These are phyloP conservation scores for Andrena praecox DNA, from an alignment of 2,888 invertebrate genomes.

Conservation along the genomic window DNA sequence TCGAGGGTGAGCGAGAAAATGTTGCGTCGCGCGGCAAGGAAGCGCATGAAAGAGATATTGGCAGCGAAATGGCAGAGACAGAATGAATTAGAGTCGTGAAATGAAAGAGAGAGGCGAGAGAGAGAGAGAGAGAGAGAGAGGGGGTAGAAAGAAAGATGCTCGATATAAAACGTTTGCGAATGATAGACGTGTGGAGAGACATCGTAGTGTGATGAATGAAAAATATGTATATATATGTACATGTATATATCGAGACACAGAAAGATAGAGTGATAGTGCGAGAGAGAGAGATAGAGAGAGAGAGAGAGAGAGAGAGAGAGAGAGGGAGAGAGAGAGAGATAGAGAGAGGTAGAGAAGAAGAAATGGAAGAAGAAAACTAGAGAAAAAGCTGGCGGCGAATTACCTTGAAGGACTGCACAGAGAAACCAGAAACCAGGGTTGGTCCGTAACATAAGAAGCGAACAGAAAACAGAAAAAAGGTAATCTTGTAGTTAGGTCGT, in stretches of 20 bases:
- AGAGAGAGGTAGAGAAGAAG: constrained; percentile 36
- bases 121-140: constrained; percentile 32
- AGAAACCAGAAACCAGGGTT: constrained; percentile 83
- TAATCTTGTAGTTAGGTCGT: constrained; percentile 80
- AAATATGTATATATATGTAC: constrained; percentile 26
- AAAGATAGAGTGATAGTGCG: background rate
- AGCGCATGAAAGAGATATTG: constrained; percentile 56
- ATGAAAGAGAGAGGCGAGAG: constrained; percentile 32
- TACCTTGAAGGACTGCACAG: constrained; percentile 84
- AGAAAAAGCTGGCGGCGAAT: constrained; percentile 79
- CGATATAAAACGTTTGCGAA: constrained; percentile 42
- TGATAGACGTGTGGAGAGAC: constrained; percentile 46
- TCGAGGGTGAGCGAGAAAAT: constrained; percentile 67
- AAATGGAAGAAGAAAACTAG: constrained; percentile 60
- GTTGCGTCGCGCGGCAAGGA: constrained; percentile 60
- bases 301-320: constrained; percentile 30
- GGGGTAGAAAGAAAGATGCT: constrained; percentile 21
- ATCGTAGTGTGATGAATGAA: constrained; percentile 43
- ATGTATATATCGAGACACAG: constrained; percentile 34
- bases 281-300: constrained; percentile 22
- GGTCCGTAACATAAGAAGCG: constrained; percentile 84
- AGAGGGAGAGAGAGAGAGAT: constrained; percentile 34
- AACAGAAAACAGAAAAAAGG: constrained; percentile 84
- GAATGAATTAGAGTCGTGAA: constrained; percentile 42
- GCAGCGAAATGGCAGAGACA: constrained; percentile 45